Conservation (phyloP, 2,113 vertebrate species). For the Platycercus adscitus region DNA sequence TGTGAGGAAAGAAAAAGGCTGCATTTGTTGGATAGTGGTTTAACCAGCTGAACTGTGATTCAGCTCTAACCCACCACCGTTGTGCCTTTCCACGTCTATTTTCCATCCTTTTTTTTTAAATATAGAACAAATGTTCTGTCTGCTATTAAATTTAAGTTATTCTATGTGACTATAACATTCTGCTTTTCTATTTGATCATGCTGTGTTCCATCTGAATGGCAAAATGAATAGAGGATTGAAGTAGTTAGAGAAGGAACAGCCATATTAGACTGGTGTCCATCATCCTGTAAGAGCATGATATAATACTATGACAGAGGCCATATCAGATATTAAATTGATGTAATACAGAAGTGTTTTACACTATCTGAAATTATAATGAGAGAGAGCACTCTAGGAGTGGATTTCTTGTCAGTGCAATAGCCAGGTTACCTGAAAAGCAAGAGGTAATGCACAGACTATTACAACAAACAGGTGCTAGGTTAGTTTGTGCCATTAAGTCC, state of each 20-base stretch:
- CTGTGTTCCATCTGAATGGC: conserved; percentile 2
- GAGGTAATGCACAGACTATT: neutral
- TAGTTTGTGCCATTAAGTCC: neutral
- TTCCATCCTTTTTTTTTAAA: neutral
- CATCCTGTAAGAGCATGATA: neutral
- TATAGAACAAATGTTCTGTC: neutral
- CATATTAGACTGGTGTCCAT: neutral
- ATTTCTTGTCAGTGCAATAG: neutral
- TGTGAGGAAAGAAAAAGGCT: neutral
- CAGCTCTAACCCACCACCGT: neutral
- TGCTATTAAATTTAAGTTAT: neutral
- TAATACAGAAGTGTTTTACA: conserved; percentile 17
- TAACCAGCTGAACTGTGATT: neutral
- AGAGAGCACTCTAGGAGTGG: neutral
- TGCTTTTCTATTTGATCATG: conserved; percentile 11
- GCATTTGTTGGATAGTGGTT: neutral
- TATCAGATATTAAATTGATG: conserved; percentile 39
- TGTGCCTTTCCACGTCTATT: neutral
- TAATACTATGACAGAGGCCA: neutral
- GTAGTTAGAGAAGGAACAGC: conserved; percentile 23
- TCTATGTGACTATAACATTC: conserved; percentile 3
- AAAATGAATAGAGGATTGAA: neutral
- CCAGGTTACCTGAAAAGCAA: neutral
- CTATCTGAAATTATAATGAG: conserved; percentile 39
- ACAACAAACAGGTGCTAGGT: neutral